A percentile compares a stretch with the other conserved stretches of the same genome.
These are phyloP conservation scores for Noctua fimbriata DNA, from an alignment of 2,888 invertebrate species.

Conservation along the genomic window DNA sequence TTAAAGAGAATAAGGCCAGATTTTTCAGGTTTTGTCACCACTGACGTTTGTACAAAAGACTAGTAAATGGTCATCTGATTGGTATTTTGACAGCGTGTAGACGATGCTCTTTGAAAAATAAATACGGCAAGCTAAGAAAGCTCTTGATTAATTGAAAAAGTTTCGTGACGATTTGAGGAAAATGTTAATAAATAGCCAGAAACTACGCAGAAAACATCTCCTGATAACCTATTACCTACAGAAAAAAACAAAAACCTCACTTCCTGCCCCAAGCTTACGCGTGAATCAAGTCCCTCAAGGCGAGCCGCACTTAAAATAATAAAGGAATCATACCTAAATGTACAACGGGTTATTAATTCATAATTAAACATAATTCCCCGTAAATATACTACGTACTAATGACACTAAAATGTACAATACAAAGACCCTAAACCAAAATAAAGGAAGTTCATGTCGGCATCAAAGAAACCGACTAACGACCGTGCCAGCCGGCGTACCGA, in stretches of 20 bases:
- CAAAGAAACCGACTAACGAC: slow-evolving; percentile 81
- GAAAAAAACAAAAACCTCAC: slow-evolving; percentile 19
- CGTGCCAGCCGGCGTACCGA: slow-evolving; percentile 72
- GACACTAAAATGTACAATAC: slow-evolving; percentile 70
- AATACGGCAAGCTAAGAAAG: too few species aligned
- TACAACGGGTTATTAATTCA: slow-evolving; percentile 64
- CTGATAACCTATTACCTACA: slow-evolving; percentile 36
- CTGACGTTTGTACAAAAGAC: too few species aligned
- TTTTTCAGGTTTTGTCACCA: not conserved
- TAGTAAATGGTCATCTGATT: too few species aligned
- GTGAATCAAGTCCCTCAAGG: slow-evolving; percentile 35
- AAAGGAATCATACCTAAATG: slow-evolving; percentile 54
- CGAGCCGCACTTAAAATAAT: slow-evolving; percentile 49
- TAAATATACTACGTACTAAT: slow-evolving; percentile 66
- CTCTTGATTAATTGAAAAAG: not conserved
- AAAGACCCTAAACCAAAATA: slow-evolving; percentile 72
- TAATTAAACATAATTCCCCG: slow-evolving; percentile 67
- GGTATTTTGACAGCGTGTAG: not conserved
- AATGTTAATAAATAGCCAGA: not conserved
- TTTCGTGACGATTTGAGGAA: not conserved
- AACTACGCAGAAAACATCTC: slow-evolving; percentile 31
- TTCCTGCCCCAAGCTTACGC: slow-evolving; percentile 19
- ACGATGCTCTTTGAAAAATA: not conserved
- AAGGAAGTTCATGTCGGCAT: slow-evolving; percentile 75
- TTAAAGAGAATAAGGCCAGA: not conserved